Evolutionary conservation across 2,113 vertebrate genomes (phyloP), one percentile per base, ranked within the genome.

Genomic region (Pseudolaguvia tuberculata): DNA sequence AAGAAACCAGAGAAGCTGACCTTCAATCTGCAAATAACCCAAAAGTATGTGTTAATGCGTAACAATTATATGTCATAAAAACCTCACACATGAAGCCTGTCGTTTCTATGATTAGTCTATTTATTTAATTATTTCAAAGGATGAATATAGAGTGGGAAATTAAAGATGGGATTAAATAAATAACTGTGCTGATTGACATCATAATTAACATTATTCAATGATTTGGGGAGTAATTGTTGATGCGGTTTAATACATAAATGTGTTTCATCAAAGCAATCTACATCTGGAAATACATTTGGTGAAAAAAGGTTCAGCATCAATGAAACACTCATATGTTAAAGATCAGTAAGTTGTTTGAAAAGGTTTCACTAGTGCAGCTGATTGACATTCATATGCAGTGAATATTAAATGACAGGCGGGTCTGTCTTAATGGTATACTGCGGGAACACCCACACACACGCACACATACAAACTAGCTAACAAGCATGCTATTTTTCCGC

Each of bases 261-360:
- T 47, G 53, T 45, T 71, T 71, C 69, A 57, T 71, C 53, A 57
- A 23, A 47, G 18, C 53, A 47, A 47, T 20, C 17, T 23, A 71
- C 35, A 71, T 45, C 69, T 57, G 69, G 53, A 71, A 47, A 45
- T 58, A 21, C 14, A 35, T 4, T n/a, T n/a, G n/a, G n/a, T n/a
- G 10, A 14, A 71, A 45, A 42, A 47, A 71, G 29, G 53, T 35
- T 71, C 45, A 71, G n/a, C 52, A 71, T 39, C 14, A 50, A 6
- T 50, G 23, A 67, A 67, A 67, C 69, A 71, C 69, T 71, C 45
- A 58, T 11, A 70, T 71, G 63, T 67, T 71, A 58, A 71, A 71
- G 27, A 39, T 71, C 39, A 47, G 39, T 57, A 18, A 71, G 57
- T 71, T 57, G 53, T 57, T 57, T 45, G 21, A 23, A 71, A 35